phyloP scores from a whole-genome alignment of 2,888 invertebrate species.

The Athalia cordata region DNA sequence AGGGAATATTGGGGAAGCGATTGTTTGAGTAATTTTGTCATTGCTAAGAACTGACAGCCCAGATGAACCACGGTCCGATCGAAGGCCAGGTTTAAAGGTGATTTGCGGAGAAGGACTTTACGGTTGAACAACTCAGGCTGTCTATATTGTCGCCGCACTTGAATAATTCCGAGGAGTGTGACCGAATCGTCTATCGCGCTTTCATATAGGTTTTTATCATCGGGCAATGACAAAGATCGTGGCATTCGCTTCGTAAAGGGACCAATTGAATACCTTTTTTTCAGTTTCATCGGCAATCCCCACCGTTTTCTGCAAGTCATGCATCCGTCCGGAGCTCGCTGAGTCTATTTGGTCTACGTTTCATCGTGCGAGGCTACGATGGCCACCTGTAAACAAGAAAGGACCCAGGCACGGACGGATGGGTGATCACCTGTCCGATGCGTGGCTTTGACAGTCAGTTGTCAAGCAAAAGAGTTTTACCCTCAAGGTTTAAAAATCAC shows the following conservation, averaged over 20 bases:
- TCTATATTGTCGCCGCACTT: background rate
- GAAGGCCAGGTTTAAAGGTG: slow-evolving; percentile 13
- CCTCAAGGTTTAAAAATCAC: background rate
- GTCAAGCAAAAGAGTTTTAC: background rate
- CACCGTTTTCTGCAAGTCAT: background rate
- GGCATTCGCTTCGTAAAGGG: background rate
- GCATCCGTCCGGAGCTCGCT: background rate
- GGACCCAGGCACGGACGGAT: background rate
- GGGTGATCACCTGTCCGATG: slow-evolving; percentile 13
- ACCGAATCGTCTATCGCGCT: too few relatives aligned
- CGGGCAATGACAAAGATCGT: background rate
- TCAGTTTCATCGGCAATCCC: background rate
- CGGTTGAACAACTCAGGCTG: slow-evolving; percentile 27
- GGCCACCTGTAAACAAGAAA: background rate
- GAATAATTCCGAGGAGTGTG: slow-evolving; percentile 7
- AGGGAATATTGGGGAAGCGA: background rate
- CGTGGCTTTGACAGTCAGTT: background rate
- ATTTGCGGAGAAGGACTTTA: slow-evolving; percentile 28
- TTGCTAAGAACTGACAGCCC: background rate
- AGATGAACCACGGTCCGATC: background rate
- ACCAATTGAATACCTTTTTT: too few relatives aligned
- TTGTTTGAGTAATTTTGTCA: background rate
- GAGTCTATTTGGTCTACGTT: slow-evolving; percentile 3
- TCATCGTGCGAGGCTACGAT: slow-evolving; percentile 21
- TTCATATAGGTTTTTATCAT: background rate